Base-by-base conservation (phyloP, 2,888 invertebrate species). In the Eucriotettix oculatus region DNA sequence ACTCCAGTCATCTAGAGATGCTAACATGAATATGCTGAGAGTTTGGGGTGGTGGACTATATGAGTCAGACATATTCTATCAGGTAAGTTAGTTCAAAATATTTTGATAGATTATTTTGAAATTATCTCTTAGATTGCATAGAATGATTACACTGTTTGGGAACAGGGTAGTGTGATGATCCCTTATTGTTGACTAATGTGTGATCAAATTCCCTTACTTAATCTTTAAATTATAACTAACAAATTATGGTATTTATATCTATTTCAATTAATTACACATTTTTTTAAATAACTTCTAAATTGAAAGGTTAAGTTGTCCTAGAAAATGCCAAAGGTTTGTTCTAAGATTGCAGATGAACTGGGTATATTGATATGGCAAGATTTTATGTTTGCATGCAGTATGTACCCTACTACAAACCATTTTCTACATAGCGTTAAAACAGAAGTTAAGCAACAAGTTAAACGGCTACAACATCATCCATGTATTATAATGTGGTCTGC, bases 31-130 rank as follows among this genome's bases (percentile, higher is more conserved):
- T 68, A 90, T 92, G 85, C 74, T 98, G 14, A 79, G 98, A n/a
- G 90, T 98, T 1, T 98, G 98, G 98, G 98, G 98, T 42, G 98
- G 98, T n/a, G 98, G 96, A 0, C 76, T 92, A 0, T 99, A 97
- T 69, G 97, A 97, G 71, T 84, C 86, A 0, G 90, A 96, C 66
- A 79, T 81, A 61, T 96, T 98, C 73, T 99, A 98, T 71, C 77
- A 85, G 60, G 68, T 70, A 63, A 52, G 29, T 29, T 7, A 29
- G 29, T 29, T 29, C 7, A 29, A 29, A 29, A 29, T 29, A n/a
- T 29, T 29, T 5, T 29, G 3, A 29, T 29, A 29, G 29, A 29
- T 29, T 29, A 29, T 29, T 29, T 29, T 29, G 29, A 29, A n/a
- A n/a, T n/a, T n/a, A n/a, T n/a, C n/a, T n/a, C n/a, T n/a, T n/a